Conservation (phyloP, 30 jellyfish, hydroid and myxozoan genomes). For the Hydractinia echinata region DNA sequence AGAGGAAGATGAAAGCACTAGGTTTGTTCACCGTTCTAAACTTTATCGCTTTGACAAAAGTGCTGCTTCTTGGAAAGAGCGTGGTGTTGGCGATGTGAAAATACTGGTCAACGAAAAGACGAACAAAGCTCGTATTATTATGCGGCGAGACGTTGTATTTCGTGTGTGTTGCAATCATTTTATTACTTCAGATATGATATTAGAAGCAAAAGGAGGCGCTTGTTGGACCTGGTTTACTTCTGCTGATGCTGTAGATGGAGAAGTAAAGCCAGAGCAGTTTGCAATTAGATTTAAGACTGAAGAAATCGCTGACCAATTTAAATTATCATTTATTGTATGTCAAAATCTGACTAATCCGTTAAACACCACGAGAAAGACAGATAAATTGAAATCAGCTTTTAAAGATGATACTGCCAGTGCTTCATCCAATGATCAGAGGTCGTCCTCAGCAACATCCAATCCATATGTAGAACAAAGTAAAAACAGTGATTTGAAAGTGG, state of each 20-base stretch:
- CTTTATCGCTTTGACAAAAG: conserved; percentile 66
- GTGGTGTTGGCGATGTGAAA: conserved; percentile 87
- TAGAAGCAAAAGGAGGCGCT: conserved; percentile 55
- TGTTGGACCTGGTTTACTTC: conserved; percentile 74
- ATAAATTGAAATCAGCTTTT: not conserved
- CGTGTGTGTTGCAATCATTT: conserved; percentile 79
- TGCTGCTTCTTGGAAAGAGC: conserved; percentile 81
- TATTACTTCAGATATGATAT: conserved; percentile 62
- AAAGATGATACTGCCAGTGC: not conserved
- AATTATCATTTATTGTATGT: conserved; percentile 32
- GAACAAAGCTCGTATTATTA: conserved; percentile 51
- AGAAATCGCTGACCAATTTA: conserved; percentile 58
- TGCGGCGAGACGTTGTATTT: conserved; percentile 82
- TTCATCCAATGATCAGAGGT: too few species aligned
- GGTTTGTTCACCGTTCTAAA: conserved; percentile 71
- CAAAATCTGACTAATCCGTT: not conserved
- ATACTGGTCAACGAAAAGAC: conserved; percentile 45
- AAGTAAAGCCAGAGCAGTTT: conserved; percentile 53
- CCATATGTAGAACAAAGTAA: too few species aligned
- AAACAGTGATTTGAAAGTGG: too few species aligned
- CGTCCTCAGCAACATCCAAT: too few species aligned
- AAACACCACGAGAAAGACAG: not conserved
- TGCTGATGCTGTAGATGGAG: conserved; percentile 71
- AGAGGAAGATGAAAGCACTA: conserved; percentile 69
- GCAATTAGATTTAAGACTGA: conserved; percentile 58